Evolutionary conservation across 2,797 vertebrate species (phyloP), one percentile per base, ranked within the genome.

Genomic region (Pipistrellus kuhlii): DNA sequence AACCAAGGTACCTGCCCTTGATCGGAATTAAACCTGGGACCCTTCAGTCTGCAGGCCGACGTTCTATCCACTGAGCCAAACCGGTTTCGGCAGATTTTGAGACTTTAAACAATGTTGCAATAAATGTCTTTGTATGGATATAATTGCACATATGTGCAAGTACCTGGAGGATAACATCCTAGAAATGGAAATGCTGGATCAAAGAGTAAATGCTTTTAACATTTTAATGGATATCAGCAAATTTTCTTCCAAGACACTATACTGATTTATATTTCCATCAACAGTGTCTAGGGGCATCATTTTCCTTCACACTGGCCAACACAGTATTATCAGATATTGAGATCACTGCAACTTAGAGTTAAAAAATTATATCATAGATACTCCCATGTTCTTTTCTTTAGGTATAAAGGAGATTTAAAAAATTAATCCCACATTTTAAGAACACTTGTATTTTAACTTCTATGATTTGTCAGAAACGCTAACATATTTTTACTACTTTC

Each of bases 401-500:
- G 32, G 11, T 46, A 38, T 15, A 90, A 77, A 80, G 41, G 30
- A 92, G 71, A 30, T 35, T 55, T 82, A 80, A n/a, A 32, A 66
- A 32, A 66, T 80, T 48, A 48, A 48, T 48, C 46, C 46, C 46
- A 48, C 30, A 88, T 51, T 94, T 91, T 85, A 75, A 77, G 57
- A 32, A 59, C 17, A 89, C 12, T 27, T 64, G 35, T 95, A 44
- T 64, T 76, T 80, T 64, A 14, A 75, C 80, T 90, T 93, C 51
- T 81, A 17, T 66, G 35, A 78, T 82, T 41, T 95, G 53, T 48
- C 23, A 59, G 25, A 32, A 92, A 75, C 9, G 64, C 25, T 57
- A 80, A 69, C 12, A 17, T 73, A 83, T 38, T 94, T 92, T 90
- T 35, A 86, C 64, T 21, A 11, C 82, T 78, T 91, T 86, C 48